phyloP scores from a whole-genome alignment of 2,888 invertebrate species.

The Saturnia pavonia region DNA sequence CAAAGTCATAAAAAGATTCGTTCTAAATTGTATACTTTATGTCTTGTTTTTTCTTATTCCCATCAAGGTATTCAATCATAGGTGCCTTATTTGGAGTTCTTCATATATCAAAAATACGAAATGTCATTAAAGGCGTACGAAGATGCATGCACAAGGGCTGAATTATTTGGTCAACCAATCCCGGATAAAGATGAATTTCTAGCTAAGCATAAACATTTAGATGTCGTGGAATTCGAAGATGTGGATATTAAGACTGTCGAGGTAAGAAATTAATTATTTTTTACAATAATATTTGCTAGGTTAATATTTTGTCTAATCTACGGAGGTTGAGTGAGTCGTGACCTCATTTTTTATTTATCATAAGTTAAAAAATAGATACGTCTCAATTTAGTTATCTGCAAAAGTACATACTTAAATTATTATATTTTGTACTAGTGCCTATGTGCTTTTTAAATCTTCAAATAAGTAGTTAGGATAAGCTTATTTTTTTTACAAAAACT shows the following conservation, averaged over 20 bases:
- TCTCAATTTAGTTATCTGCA: too few relatives aligned
- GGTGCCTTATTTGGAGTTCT: slow-evolving; percentile 3
- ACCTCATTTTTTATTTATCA: neutral
- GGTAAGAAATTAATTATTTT: slow-evolving; percentile 39
- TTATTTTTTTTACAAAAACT: too few relatives aligned
- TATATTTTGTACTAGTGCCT: too few relatives aligned
- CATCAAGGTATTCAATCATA: neutral
- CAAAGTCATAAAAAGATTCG: neutral
- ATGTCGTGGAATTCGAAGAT: slow-evolving; percentile 79
- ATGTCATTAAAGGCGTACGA: slow-evolving; percentile 87
- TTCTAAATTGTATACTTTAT: neutral
- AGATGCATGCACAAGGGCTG: slow-evolving; percentile 90
- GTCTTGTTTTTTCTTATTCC: neutral
- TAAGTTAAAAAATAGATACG: neutral
- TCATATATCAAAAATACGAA: slow-evolving; percentile 32
- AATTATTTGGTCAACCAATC: slow-evolving; percentile 86
- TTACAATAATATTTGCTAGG: neutral
- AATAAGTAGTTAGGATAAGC: too few relatives aligned
- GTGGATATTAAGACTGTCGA: slow-evolving; percentile 72
- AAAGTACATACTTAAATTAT: too few relatives aligned
- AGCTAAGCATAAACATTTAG: slow-evolving; percentile 78
- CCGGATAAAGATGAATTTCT: slow-evolving; percentile 86
- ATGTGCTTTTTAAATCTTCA: too few relatives aligned
- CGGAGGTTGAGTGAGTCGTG: neutral
- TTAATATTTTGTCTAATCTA: neutral